Evolutionary conservation across 2,888 invertebrate genomes (phyloP).

Genomic region (Campoplex nolae): DNA sequence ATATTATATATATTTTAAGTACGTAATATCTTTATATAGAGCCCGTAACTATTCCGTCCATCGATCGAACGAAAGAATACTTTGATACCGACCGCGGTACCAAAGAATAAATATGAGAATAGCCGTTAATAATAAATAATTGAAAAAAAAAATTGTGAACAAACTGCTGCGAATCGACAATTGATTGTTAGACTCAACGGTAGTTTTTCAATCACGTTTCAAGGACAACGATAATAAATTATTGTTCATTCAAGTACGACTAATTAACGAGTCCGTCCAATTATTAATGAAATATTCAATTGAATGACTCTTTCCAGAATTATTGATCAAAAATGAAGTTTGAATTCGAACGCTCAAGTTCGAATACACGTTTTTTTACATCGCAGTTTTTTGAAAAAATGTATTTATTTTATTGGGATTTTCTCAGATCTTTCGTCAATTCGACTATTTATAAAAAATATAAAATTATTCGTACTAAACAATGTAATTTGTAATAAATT

Average conservation of each 20-base stretch:
- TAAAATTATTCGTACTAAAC: conserved; percentile 11
- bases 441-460: conserved; percentile 15
- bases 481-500: conserved; percentile 29
- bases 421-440: background rate
- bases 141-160: background rate
- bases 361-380: background rate
- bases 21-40: conserved; percentile 43
- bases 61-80: conserved; percentile 45
- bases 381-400: background rate
- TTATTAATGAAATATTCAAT: background rate
- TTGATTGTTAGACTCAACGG: background rate
- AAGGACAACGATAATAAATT: background rate
- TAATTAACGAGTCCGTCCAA: background rate
- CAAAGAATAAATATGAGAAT: conserved; percentile 35
- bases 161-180: conserved; percentile 20
- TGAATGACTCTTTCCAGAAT: background rate
- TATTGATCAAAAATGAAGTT: background rate
- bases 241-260: background rate
- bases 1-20: background rate
- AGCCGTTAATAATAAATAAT: conserved; percentile 4
- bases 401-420: background rate
- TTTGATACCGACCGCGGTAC: conserved; percentile 41
- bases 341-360: background rate
- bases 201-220: background rate
- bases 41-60: conserved; percentile 72